These are phyloP conservation scores for Platorchestia sp. DNA, from an alignment of 1,140 invertebrate species.

Conservation along the genomic window DNA sequence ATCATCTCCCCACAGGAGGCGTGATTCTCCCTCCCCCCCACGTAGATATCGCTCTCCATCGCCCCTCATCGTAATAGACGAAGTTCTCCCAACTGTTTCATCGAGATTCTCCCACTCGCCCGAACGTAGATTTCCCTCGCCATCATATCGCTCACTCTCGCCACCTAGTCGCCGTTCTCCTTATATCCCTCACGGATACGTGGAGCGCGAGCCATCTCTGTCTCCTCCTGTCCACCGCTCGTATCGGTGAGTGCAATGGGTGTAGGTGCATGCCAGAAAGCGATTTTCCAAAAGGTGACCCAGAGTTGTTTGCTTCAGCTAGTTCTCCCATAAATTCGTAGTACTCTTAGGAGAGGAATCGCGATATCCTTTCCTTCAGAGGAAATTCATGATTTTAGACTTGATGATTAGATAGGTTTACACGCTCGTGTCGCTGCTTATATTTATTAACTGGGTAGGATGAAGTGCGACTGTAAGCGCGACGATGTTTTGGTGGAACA, in stretches of 20 bases:
- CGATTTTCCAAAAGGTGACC: too few relatives aligned
- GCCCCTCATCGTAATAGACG: background rate
- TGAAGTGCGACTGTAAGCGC: too few relatives aligned
- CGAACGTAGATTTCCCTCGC: background rate
- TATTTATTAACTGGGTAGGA: too few relatives aligned
- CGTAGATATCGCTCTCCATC: background rate
- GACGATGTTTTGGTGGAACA: too few relatives aligned
- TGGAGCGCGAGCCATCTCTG: background rate
- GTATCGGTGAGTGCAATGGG: background rate
- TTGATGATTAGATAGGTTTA: too few relatives aligned
- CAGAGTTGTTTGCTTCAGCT: too few relatives aligned
- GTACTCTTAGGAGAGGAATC: too few relatives aligned
- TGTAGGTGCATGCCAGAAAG: background rate
- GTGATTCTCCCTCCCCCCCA: background rate
- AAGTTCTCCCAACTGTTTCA: background rate
- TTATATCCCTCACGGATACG: background rate
- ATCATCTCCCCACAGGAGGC: background rate
- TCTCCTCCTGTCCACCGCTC: background rate
- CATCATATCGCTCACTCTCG: background rate
- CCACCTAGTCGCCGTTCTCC: too few relatives aligned
- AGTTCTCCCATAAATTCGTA: too few relatives aligned
- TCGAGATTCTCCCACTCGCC: background rate
- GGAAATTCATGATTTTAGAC: too few relatives aligned
- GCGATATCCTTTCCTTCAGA: too few relatives aligned
- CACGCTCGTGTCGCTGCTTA: too few relatives aligned